Evolutionary conservation across 2,797 vertebrate genomes (phyloP), one percentile per base, ranked within the genome.

Genomic region (Falco peregrinus): DNA sequence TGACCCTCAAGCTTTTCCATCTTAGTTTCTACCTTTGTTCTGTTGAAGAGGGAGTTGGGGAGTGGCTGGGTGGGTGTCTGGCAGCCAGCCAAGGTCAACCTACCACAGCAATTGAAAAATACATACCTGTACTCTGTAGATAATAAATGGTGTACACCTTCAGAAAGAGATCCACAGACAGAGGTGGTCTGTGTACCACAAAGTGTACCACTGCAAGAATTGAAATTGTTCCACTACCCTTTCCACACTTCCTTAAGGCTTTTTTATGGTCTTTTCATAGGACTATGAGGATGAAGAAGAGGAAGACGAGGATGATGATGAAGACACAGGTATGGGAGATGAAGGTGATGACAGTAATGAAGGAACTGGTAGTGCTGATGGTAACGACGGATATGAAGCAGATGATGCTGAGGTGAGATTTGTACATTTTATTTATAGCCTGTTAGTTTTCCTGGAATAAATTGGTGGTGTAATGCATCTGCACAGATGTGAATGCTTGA

Each of bases 331-430:
- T 14, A 99, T 99, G 98, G 99, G 98, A 57, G 99, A 99, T 28
- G 99, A 99, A 96, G 99, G 98, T 48, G 99, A 99, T 47, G 99
- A 99, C 60, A 99, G 99, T 73, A 99, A 99, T 9, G 99, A 99
- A 73, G 99, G 98, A 65, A 98, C 98, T 26, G 98, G 98, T 41
- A 99, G 99, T 61, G 98, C 98, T 56, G 99, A 99, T 35, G 99
- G 98, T n/a, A 99, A 99, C 31, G 99, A 99, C 71, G 98, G 98
- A 4, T 99, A 99, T 18, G 99, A 99, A 96, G 99, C 98, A 71
- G 99, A 99, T 9, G 99, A 99, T 79, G 97, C 98, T 22, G 99
- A 99, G 98, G 99, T 99, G 93, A 83, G 96, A 86, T 76, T 60
- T 70, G 2, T 76, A n/a, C 16, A 0, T 57, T 57, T 56, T 64